Evolutionary conservation across 2,113 vertebrate genomes (phyloP), one percentile per base, ranked within the genome.

Genomic region (Syngnathus scovelli): DNA sequence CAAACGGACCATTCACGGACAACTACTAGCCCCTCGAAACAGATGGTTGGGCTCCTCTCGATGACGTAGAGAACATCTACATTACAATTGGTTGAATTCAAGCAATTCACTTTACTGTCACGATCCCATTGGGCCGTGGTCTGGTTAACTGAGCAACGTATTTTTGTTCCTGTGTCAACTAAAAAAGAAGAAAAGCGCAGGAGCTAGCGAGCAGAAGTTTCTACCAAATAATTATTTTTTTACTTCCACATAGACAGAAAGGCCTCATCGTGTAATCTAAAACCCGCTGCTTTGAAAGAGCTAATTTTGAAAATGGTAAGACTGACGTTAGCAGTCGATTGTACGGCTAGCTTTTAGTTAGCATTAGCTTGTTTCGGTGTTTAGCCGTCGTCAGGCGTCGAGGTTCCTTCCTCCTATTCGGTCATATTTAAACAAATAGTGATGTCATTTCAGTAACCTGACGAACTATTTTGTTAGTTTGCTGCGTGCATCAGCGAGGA

Each of bases 141-240:
- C 67, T 78, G 78, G 79, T 84, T 85, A 73, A 82, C 59, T 41
- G 80, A 66, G 67, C 67, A 78, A 85, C 76, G 81, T 92, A 90
- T 90, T 90, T 92, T 90, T 92, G 91, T 92, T 92, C 88, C 92
- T 91, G 90, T 91, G 89, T 90, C 88, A 89, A 89, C 82, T 79
- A 81, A 66, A n/a, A 85, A 84, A 78, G 75, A 86, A 84, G 79
- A 88, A 86, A 86, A 80, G 75, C 77, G 33, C 55, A 66, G 76
- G n/a, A 61, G 44, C 13, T 61, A 64, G 58, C 69, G 76, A 73
- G 67, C 73, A 38, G 58, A 69, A 81, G 80, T 82, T 81, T 72
- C 60, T 38, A 11, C 12, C 7, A 27, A 61, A 69, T 4, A 72
- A 48, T 64, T 73, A 54, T 51, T 52, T 52, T 59, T 52, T 46